Evolutionary conservation across 2,888 invertebrate species (phyloP).

Genomic region (Synergus gifuensis): DNA sequence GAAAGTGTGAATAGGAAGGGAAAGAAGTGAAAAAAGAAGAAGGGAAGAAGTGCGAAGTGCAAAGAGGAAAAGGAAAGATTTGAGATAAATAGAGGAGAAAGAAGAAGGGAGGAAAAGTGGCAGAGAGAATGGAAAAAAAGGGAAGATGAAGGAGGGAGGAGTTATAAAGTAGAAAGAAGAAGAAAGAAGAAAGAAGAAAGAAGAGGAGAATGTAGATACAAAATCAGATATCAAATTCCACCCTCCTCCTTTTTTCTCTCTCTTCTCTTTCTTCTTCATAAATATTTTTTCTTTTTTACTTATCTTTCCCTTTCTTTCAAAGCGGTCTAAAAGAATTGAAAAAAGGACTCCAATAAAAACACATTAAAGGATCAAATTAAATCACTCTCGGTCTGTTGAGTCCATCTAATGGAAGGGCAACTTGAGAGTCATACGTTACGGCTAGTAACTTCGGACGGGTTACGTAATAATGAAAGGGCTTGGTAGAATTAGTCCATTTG

Average conservation of each 20-base stretch:
- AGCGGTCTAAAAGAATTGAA: neutral
- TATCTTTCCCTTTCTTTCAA: neutral
- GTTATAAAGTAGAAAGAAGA: too few relatives aligned
- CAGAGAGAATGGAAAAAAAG: too few relatives aligned
- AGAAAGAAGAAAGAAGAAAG: too few relatives aligned
- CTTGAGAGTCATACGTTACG: neutral
- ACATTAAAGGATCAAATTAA: neutral
- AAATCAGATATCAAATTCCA: too few relatives aligned
- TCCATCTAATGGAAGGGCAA: neutral
- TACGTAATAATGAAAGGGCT: neutral
- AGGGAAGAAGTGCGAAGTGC: too few relatives aligned
- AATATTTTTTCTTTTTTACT: neutral
- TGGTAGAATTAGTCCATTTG: slow-evolving; percentile 8
- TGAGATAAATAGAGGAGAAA: too few relatives aligned
- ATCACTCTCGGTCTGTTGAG: neutral
- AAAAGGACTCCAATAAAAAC: neutral
- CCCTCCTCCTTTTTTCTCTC: neutral
- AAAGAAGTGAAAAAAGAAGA: too few relatives aligned
- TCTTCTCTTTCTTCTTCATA: neutral
- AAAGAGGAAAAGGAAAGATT: too few relatives aligned
- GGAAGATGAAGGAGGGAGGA: too few relatives aligned
- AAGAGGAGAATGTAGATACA: too few relatives aligned
- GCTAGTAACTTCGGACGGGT: neutral
- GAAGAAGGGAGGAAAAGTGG: too few relatives aligned
- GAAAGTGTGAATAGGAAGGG: too few relatives aligned